These are phyloP conservation scores for Paragorgia papillata DNA, from an alignment of 92 coral and sea anemone species.

Conservation along the genomic window DNA sequence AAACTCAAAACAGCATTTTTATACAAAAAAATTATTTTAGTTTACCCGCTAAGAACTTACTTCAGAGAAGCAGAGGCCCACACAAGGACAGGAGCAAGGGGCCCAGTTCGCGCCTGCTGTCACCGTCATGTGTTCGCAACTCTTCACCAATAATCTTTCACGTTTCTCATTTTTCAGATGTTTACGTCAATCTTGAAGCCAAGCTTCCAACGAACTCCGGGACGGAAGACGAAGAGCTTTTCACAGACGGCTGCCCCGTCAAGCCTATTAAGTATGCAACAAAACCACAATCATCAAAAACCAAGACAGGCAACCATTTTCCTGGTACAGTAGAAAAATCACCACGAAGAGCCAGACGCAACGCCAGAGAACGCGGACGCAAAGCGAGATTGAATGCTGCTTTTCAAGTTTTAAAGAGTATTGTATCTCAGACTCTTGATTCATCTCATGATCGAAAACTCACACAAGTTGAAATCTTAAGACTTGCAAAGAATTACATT, in stretches of 20 bases:
- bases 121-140: no score
- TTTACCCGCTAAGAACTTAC: no score
- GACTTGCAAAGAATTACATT: constrained; percentile 94
- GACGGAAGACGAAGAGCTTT: not conserved
- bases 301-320: constrained; percentile 43
- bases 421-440: constrained; percentile 73
- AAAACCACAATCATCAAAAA: constrained; percentile 48
- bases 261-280: constrained; percentile 29
- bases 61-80: no score
- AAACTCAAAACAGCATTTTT: no score
- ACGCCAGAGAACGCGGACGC: constrained; percentile 94
- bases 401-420: constrained; percentile 90
- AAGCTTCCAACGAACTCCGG: not conserved
- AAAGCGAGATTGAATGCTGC: constrained; percentile 96
- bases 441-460: constrained; percentile 74
- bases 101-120: no score
- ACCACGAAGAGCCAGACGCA: constrained; percentile 84
- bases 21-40: no score
- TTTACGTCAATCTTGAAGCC: not conserved
- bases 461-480: constrained; percentile 96
- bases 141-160: no score
- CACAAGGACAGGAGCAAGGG: no score
- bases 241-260: not conserved
- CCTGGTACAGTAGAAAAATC: constrained; percentile 47
- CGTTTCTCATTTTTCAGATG: not conserved